Percentiles rank a stretch among this genome's conserved stretches.
Evolutionary conservation across 1,140 invertebrate genomes (phyloP).

Genomic region (Orchestia grillus): DNA sequence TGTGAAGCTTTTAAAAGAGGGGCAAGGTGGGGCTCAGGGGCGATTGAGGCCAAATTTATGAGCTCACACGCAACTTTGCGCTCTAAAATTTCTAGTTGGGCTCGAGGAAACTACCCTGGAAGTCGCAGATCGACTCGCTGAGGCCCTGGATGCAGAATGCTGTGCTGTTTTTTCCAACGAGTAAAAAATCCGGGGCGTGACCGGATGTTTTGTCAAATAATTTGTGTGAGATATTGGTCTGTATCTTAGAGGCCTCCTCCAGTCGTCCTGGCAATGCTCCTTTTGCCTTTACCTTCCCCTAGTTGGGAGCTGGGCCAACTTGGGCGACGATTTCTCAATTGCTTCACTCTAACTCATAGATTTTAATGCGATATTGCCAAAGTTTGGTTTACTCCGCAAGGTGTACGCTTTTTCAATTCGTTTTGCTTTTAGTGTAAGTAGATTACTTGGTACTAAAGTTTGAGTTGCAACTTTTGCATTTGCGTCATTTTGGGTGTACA

Average conservation of each 20-base stretch:
- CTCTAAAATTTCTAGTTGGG: not conserved
- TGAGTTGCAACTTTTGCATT: no score
- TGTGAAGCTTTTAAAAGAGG: constrained; percentile 12
- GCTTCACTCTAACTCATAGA: not conserved
- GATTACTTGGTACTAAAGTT: no score
- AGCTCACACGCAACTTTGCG: constrained; percentile 32
- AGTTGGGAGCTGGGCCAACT: not conserved
- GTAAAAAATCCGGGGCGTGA: not conserved
- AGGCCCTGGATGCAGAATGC: not conserved
- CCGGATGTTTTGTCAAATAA: constrained; percentile 1
- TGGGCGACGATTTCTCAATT: not conserved
- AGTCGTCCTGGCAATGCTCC: not conserved
- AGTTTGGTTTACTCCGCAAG: not conserved
- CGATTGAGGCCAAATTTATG: constrained; percentile 33
- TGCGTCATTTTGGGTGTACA: no score
- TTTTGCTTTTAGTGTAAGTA: not conserved
- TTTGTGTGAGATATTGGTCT: not conserved
- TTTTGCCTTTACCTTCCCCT: not conserved
- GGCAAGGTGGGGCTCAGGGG: not conserved
- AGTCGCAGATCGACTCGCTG: not conserved
- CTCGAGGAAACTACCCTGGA: not conserved
- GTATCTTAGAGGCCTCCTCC: not conserved
- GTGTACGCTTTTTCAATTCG: not conserved
- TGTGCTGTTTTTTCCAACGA: not conserved
- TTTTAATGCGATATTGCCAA: not conserved